Percentiles rank a stretch among this genome's conserved stretches.
These are phyloP conservation scores for Pemphigus obesinymphae DNA, from an alignment of 1,140 invertebrate genomes.

Conservation along the genomic window DNA sequence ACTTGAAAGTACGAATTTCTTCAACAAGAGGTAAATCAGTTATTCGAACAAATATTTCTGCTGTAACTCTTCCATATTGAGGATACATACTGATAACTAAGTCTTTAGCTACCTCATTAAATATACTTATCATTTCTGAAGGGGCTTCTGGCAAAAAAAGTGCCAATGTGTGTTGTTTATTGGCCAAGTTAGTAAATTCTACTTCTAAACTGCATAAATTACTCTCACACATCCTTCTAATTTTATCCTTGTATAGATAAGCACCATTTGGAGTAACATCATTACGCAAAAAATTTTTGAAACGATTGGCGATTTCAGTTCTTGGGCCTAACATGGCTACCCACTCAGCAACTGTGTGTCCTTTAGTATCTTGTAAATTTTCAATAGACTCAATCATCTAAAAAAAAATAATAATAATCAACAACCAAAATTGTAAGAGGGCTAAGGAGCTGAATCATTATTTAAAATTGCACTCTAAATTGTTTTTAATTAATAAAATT, in stretches of 20 bases:
- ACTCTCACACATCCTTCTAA: slow-evolving; percentile 91
- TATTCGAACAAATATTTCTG: slow-evolving; percentile 90
- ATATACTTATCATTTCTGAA: slow-evolving; percentile 89
- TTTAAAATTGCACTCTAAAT: too few relatives aligned
- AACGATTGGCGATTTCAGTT: slow-evolving; percentile 94
- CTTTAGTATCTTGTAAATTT: slow-evolving; percentile 94
- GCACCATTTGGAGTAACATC: slow-evolving; percentile 79
- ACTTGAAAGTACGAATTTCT: slow-evolving; percentile 88
- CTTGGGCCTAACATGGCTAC: slow-evolving; percentile 91
- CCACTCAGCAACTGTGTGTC: slow-evolving; percentile 89
- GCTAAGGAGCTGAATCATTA: too few relatives aligned
- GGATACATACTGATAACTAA: slow-evolving; percentile 93
- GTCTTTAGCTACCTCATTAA: slow-evolving; percentile 90
- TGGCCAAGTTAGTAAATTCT: slow-evolving; percentile 85
- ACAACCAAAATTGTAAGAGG: background rate
- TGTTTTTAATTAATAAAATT: too few relatives aligned
- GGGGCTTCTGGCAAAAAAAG: slow-evolving; percentile 98
- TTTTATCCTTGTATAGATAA: slow-evolving; percentile 88
- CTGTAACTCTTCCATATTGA: slow-evolving; percentile 89
- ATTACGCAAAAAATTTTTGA: slow-evolving; percentile 91
- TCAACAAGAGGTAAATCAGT: slow-evolving; percentile 92
- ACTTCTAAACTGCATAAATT: slow-evolving; percentile 87
- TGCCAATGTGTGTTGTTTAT: slow-evolving; percentile 86
- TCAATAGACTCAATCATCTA: slow-evolving; percentile 94
- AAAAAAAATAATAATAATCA: background rate